Evolutionary conservation across 2,113 vertebrate genomes (phyloP).

Genomic region (Ochotona princeps): DNA sequence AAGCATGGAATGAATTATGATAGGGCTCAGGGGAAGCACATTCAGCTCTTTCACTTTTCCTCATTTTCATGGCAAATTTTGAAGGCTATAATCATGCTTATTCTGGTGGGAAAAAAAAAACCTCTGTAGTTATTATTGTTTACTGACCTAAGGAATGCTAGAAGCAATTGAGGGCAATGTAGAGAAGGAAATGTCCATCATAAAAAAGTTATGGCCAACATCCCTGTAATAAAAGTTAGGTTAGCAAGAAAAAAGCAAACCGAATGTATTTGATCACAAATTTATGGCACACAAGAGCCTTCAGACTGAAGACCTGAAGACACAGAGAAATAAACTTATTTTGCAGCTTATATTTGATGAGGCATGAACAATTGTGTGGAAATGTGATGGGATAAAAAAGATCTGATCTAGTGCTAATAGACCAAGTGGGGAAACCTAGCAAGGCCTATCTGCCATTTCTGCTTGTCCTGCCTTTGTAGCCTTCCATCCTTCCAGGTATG

Average conservation of each 20-base stretch:
- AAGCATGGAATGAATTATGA: neutral
- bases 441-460: neutral
- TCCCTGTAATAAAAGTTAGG: neutral
- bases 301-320: neutral
- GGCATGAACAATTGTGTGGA: neutral
- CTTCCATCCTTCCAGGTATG: neutral
- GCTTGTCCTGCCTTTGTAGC: neutral
- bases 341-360: neutral
- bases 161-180: neutral
- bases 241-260: neutral
- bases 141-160: slow-evolving; percentile 11
- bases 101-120: neutral
- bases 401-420: neutral
- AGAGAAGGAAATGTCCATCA: neutral
- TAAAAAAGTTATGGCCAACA: neutral
- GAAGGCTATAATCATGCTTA: slow-evolving; percentile 16
- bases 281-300: neutral
- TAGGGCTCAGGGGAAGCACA: neutral
- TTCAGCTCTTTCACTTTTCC: slow-evolving; percentile 13
- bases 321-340: neutral
- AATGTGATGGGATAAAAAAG: neutral
- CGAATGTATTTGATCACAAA: neutral
- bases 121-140: neutral
- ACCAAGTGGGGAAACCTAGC: neutral
- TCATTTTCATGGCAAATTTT: slow-evolving; percentile 24